Evolutionary conservation across 2,113 vertebrate genomes (phyloP).

Genomic region (Oplegnathus fasciatus): DNA sequence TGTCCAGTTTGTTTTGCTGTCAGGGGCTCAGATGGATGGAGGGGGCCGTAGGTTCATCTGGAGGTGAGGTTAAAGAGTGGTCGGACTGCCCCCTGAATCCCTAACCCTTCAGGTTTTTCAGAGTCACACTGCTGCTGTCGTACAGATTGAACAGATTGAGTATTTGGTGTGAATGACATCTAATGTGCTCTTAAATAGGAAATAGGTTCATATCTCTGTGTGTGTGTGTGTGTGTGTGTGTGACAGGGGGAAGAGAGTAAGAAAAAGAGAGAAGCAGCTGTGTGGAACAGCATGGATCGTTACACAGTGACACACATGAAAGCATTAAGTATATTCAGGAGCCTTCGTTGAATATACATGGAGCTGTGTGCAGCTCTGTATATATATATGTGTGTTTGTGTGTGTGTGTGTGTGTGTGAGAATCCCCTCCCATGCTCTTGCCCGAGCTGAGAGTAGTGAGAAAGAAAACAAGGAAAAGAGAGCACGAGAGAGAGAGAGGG

Average conservation of each 20-base stretch:
- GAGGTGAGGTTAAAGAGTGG: slow-evolving; percentile 79
- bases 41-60: slow-evolving; percentile 79
- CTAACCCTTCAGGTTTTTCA: slow-evolving; percentile 23
- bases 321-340: slow-evolving; percentile 84
- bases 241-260: slow-evolving; percentile 44
- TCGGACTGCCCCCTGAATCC: slow-evolving; percentile 40
- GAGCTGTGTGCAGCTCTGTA: slow-evolving; percentile 64
- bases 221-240: slow-evolving; percentile 25
- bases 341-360: slow-evolving; percentile 84
- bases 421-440: slow-evolving; percentile 65
- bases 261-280: slow-evolving; percentile 77
- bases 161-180: slow-evolving; percentile 56
- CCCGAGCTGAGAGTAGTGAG: slow-evolving; percentile 70
- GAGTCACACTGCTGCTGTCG: slow-evolving; percentile 43
- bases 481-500: slow-evolving; percentile 25
- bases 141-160: slow-evolving; percentile 52
- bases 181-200: slow-evolving; percentile 71
- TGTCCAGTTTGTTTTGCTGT: slow-evolving; percentile 84
- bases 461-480: slow-evolving; percentile 73
- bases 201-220: slow-evolving; percentile 56
- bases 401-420: slow-evolving; percentile 35
- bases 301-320: slow-evolving; percentile 85
- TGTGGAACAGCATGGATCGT: slow-evolving; percentile 84
- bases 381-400: slow-evolving; percentile 34
- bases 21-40: slow-evolving; percentile 78